These are phyloP conservation scores for Lophura nycthemera DNA, from an alignment of 2,113 vertebrate genomes.

Conservation along the genomic window DNA sequence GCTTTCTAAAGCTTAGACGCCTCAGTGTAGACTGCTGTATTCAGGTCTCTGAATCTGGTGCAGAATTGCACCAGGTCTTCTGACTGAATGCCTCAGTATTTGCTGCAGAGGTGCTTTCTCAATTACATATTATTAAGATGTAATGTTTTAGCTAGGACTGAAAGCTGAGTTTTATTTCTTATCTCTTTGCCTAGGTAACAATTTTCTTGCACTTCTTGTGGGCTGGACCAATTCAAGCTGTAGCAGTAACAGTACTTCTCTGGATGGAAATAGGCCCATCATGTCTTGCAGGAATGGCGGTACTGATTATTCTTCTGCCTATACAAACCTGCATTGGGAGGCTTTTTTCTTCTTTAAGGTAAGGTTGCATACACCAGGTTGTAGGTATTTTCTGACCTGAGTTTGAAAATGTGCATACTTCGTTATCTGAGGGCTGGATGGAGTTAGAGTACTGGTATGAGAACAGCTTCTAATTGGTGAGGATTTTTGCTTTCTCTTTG, in stretches of 20 bases:
- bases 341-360: conserved; percentile 92
- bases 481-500: neutral
- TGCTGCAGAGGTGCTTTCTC: neutral
- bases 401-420: neutral
- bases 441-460: neutral
- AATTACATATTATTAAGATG: neutral
- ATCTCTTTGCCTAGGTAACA: conserved; percentile 82
- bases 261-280: conserved; percentile 93
- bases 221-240: conserved; percentile 91
- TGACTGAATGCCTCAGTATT: neutral
- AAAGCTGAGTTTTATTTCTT: neutral
- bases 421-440: neutral
- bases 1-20: neutral
- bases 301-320: conserved; percentile 91
- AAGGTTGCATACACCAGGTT: neutral
- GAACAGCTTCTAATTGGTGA: neutral
- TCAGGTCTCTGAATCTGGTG: neutral
- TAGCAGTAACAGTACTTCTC: conserved; percentile 86
- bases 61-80: neutral
- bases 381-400: neutral
- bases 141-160: neutral
- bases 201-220: conserved; percentile 94
- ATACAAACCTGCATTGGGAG: conserved; percentile 88
- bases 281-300: conserved; percentile 90
- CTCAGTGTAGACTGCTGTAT: accelerated